phyloP scores from a whole-genome alignment of 1,140 invertebrate species.

The Drosophila repletoides region DNA sequence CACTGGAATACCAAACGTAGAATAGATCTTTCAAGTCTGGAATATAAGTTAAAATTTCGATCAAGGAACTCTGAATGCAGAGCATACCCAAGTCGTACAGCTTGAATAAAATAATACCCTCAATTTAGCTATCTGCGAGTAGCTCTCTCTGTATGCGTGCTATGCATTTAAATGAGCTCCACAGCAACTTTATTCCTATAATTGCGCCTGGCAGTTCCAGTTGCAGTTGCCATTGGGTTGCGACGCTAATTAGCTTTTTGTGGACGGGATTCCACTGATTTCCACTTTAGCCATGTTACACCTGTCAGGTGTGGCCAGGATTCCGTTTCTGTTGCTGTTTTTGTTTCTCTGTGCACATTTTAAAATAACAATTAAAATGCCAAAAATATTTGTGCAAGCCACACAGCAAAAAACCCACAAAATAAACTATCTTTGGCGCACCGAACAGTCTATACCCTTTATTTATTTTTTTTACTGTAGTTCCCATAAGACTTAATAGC shows the following conservation, averaged over 20 bases:
- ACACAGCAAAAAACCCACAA: slow-evolving; percentile 27
- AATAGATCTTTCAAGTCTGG: too few relatives aligned
- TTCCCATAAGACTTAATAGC: too few relatives aligned
- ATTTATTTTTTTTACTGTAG: too few relatives aligned
- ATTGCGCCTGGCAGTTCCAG: slow-evolving; percentile 26
- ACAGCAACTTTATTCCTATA: slow-evolving; percentile 42
- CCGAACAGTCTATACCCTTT: too few relatives aligned
- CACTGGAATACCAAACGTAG: too few relatives aligned
- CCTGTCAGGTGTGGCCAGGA: neutral
- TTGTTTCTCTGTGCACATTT: neutral
- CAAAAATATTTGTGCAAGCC: slow-evolving; percentile 23
- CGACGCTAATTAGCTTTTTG: slow-evolving; percentile 48
- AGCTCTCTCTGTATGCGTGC: neutral
- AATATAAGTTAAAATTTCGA: too few relatives aligned
- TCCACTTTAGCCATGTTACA: too few relatives aligned
- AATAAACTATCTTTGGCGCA: too few relatives aligned
- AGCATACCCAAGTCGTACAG: slow-evolving; percentile 4
- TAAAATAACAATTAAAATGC: slow-evolving; percentile 18
- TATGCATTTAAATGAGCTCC: slow-evolving; percentile 70
- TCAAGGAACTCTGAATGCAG: too few relatives aligned
- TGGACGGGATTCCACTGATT: neutral
- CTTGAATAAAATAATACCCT: too few relatives aligned
- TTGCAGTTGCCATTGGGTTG: slow-evolving; percentile 28
- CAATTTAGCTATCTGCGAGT: too few relatives aligned
- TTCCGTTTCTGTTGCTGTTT: neutral